Evolutionary conservation across 2,113 vertebrate species (phyloP).

Genomic region (Condylura cristata): DNA sequence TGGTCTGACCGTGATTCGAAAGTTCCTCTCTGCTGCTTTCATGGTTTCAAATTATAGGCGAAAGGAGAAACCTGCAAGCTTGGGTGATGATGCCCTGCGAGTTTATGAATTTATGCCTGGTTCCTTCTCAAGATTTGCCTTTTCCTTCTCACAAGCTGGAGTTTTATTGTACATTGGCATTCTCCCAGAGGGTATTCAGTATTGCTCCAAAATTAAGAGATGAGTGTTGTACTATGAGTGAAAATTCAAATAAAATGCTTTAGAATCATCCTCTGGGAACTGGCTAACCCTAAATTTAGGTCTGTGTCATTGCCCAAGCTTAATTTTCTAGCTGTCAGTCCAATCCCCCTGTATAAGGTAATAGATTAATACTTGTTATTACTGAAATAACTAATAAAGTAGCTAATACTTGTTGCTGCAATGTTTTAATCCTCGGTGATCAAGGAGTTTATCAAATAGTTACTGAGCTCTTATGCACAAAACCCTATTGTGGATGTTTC

Average conservation of each 20-base stretch:
- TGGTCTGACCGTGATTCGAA: not conserved
- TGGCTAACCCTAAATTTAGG: not conserved
- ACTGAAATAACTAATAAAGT: no score
- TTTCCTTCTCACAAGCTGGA: not conserved
- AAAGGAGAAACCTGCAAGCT: not conserved
- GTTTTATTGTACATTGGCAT: not conserved
- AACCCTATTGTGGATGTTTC: not conserved
- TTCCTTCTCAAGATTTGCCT: not conserved
- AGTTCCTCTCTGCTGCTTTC: not conserved
- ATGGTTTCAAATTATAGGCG: not conserved
- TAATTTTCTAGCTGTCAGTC: not conserved
- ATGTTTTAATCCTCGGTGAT: not conserved
- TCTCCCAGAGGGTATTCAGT: not conserved
- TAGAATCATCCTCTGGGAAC: not conserved
- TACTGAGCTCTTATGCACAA: not conserved
- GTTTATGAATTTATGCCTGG: not conserved
- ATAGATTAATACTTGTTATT: not conserved
- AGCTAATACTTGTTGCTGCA: not conserved
- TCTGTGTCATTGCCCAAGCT: not conserved
- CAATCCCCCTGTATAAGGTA: not conserved
- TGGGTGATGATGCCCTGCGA: not conserved
- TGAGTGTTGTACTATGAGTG: not conserved
- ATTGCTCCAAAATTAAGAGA: not conserved
- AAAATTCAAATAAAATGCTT: not conserved
- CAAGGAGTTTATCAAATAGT: slow-evolving; percentile 5